Base-by-base conservation (phyloP, 1,140 invertebrate genomes). In the Lasioglossum albipes region DNA sequence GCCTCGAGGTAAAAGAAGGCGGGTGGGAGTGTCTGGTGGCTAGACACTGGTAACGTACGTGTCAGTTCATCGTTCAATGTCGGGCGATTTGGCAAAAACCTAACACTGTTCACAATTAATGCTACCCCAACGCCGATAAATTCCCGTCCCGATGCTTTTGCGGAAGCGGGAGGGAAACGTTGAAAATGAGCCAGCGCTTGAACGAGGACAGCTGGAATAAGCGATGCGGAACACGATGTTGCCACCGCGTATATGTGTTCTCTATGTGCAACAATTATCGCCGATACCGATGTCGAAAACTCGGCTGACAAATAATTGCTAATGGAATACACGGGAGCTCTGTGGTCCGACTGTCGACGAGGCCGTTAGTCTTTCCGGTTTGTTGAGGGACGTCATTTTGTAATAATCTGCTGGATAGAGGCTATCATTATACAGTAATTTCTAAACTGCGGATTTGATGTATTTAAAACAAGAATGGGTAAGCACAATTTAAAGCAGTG, bases 151-250 rank as follows among this genome's bases (percentile, higher is more conserved):
- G 66, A 80, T 83, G 76, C n/a, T 65, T 61, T 86, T 72, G 80
- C 80, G 84, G 84, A 86, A 86, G 74, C 64, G 59, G 69, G 13
- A 5, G 75, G 83, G 64, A 79, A 86, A 86, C 69, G 77, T 81
- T 86, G 81, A 83, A 86, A 83, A 87, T 83, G 81, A 83, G 85
- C 85, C 84, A 83, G 77, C 85, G 71, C 77, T 27, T 81, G 80
- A 87, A 87, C 65, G 85, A 77, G 85, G 84, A 83, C 81, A 81
- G 77, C 77, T 81, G 81, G 22, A 67, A 71, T 70, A 73, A 86
- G 49, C 84, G 85, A 87, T 78, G 77, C 82, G 85, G 57, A 86
- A 87, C 85, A 78, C 45, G 85, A 86, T 86, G 81, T 79, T 64
- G 45, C 72, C 75, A 66, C 77, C 64, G 84, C 66, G 81, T 83